phyloP scores from a whole-genome alignment of 2,888 invertebrate genomes.

The Coelinius sp. region DNA sequence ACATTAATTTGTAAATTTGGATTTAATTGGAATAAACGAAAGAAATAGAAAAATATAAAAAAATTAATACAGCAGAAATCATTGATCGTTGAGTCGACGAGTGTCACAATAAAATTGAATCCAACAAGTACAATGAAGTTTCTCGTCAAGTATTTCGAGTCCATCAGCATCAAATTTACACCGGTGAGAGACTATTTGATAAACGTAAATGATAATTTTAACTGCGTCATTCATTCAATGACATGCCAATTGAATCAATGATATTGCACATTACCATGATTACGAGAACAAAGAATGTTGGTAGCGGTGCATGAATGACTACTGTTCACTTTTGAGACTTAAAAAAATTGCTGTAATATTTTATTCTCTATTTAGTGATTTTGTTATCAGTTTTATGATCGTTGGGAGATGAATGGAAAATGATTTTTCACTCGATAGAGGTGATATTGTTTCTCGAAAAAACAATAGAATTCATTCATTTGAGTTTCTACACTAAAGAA shows the following conservation, averaged over 20 bases:
- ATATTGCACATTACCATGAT: constrained; percentile 6
- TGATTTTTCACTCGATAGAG: background rate
- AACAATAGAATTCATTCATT: background rate
- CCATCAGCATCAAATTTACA: constrained; percentile 63
- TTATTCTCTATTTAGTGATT: background rate
- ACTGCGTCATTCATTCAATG: background rate
- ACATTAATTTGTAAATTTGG: background rate
- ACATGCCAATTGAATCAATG: constrained; percentile 8
- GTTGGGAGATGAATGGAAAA: background rate
- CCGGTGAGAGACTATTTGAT: constrained; percentile 57
- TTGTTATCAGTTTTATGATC: too few relatives aligned
- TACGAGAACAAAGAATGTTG: background rate
- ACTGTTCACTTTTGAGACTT: background rate
- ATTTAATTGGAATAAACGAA: background rate
- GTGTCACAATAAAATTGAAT: constrained; percentile 39
- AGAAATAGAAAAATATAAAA: background rate
- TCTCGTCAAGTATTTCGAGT: constrained; percentile 64
- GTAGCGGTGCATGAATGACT: constrained; percentile 10
- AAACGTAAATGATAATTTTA: background rate
- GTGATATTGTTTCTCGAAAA: background rate
- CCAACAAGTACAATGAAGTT: constrained; percentile 61
- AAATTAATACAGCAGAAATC: constrained; percentile 36
- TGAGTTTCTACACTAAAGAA: background rate
- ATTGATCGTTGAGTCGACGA: constrained; percentile 43
- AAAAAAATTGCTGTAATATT: background rate